Base-by-base conservation (phyloP, 2,113 vertebrate species). In the Reinhardtius hippoglossoides region DNA sequence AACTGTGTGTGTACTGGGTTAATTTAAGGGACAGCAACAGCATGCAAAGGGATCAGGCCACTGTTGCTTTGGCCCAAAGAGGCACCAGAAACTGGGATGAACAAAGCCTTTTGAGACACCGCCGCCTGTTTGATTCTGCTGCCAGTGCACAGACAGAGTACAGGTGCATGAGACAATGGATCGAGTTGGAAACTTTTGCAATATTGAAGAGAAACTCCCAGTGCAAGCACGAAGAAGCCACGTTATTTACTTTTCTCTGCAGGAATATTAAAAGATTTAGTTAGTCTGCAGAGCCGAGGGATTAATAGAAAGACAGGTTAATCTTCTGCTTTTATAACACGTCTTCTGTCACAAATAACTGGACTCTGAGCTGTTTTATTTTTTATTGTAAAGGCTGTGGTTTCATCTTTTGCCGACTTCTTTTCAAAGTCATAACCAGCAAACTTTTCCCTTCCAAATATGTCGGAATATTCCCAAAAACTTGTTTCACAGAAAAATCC, bases 221-320 rank as follows among this genome's bases (percentile, higher is more conserved):
- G 35, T 60, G 54, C 52, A 67, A 71, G 35, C 21, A 67, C 50
- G 54, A 57, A 59, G 46, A 14, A 23, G 16, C 57, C 57, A 12
- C 9, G 57, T 23, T 76, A 71, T 48, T 72, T 62, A 62, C 61
- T 56, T 67, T 68, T 62, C 57, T 31, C 63, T 31, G 40, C 56
- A 63, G 26, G 55, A 48, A 76, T 67, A 65, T 42, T 27, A 64
- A 69, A 75, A 27, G 54, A 69, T 67, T 67, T 16, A 58, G 21
- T 26, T 70, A 1, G 26, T 46, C 46, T 61, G 59, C 56, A 40
- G 54, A 71, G 56, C 15, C 5, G 24, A 57, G 40, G 50, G 66
- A 72, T 63, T 56, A 57, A 23, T 9, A 12, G 6, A 56, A 1
- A 62, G 26, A 72, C 27, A 15, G 27, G 57, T 59, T 64, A 9